Evolutionary conservation across 2,888 invertebrate species (phyloP).

Genomic region (Epinotia demarniana): DNA sequence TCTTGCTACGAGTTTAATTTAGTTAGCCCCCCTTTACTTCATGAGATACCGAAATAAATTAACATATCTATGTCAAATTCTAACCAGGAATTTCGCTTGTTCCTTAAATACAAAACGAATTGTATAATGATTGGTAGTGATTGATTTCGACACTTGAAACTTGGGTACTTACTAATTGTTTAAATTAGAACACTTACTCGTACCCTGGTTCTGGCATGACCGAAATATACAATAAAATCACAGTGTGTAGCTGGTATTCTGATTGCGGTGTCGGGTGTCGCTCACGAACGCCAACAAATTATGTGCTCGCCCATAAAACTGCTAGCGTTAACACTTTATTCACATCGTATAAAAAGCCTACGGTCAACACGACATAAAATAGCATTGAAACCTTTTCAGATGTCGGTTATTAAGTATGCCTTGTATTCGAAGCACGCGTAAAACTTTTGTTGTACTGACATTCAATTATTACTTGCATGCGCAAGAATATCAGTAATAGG

Average conservation of each 20-base stretch:
- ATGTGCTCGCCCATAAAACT: conserved; percentile 4
- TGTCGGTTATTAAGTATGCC: not conserved
- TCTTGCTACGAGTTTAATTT: no score
- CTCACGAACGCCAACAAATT: conserved; percentile 34
- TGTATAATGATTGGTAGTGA: not conserved
- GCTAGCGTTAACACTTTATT: not conserved
- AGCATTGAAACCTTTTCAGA: not conserved
- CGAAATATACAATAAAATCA: conserved; percentile 3
- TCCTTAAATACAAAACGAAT: not conserved
- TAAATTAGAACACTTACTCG: not conserved
- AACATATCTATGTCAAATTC: no score
- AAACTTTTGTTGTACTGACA: no score
- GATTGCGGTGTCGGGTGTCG: conserved; percentile 39
- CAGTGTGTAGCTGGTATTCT: conserved; percentile 16
- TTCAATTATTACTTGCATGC: no score
- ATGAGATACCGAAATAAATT: no score
- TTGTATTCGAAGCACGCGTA: no score
- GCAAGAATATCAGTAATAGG: no score
- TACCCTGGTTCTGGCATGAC: not conserved
- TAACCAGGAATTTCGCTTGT: no score
- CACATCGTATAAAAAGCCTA: not conserved
- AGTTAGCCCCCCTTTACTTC: no score
- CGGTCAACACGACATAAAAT: not conserved
- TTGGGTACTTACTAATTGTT: not conserved
- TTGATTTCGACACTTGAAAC: not conserved